phyloP scores from a whole-genome alignment of 2,113 vertebrate genomes.

The Ciconia maguari region DNA sequence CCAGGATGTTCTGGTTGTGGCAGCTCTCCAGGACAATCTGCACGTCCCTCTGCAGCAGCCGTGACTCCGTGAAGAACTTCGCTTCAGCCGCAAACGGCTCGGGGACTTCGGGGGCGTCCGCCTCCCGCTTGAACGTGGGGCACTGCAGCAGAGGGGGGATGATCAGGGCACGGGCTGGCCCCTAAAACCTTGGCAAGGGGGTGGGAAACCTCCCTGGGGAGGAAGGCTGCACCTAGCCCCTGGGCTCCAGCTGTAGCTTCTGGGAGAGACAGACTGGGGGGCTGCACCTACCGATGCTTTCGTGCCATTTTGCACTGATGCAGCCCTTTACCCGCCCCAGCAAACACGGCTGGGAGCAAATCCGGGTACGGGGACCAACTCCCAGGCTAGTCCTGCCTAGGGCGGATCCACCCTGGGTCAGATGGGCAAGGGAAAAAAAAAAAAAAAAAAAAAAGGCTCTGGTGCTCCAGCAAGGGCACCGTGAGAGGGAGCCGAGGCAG shows the following conservation, averaged over 20 bases:
- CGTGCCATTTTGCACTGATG: fast-evolving
- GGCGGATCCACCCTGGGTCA: no score
- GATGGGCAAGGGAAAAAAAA: background rate
- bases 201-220: background rate
- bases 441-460: background rate
- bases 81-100: constrained; percentile 94
- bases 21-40: constrained; percentile 98
- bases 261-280: background rate
- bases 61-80: constrained; percentile 96
- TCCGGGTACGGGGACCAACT: fast-evolving
- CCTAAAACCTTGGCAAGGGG: fast-evolving
- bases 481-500: no score
- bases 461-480: background rate
- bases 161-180: background rate
- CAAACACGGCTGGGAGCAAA: background rate
- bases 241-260: fast-evolving
- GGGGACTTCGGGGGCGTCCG: constrained; percentile 84
- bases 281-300: no score
- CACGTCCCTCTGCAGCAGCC: constrained; percentile 94
- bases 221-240: background rate
- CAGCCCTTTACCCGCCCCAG: background rate
- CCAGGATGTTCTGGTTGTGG: constrained; percentile 94
- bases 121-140: constrained; percentile 90
- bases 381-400: background rate
- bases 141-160: constrained; percentile 71